phyloP scores from a whole-genome alignment of 2,797 vertebrate species.

The Gambusia yucatana region DNA sequence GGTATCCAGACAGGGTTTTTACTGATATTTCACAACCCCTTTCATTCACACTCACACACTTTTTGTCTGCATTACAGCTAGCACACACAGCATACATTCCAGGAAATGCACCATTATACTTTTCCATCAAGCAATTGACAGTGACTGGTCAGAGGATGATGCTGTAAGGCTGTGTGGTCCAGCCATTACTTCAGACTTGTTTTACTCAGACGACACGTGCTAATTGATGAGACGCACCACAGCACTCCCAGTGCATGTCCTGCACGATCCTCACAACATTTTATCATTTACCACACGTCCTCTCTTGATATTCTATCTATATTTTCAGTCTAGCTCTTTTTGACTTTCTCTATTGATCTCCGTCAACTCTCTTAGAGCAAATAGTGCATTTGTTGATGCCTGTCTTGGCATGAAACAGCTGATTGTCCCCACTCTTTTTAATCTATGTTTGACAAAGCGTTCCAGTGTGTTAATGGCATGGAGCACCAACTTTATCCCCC shows the following conservation, averaged over 20 bases:
- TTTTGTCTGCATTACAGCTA: no score
- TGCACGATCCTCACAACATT: neutral
- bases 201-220: neutral
- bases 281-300: neutral
- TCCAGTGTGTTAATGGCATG: neutral
- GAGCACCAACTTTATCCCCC: neutral
- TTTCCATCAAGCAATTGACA: neutral
- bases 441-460: neutral
- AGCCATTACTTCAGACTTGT: neutral
- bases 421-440: neutral
- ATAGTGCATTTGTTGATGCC: neutral
- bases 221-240: neutral
- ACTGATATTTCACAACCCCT: no score
- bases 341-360: neutral
- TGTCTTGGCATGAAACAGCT: neutral
- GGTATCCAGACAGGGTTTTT: no score
- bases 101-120: neutral
- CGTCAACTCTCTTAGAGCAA: neutral
- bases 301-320: neutral
- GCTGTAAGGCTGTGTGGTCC: neutral
- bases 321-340: neutral
- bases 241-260: neutral
- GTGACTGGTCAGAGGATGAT: neutral
- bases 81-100: no score
- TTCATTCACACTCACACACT: no score